Conservation (phyloP, 1,140 invertebrate species). For the Tenebrio molitor region DNA sequence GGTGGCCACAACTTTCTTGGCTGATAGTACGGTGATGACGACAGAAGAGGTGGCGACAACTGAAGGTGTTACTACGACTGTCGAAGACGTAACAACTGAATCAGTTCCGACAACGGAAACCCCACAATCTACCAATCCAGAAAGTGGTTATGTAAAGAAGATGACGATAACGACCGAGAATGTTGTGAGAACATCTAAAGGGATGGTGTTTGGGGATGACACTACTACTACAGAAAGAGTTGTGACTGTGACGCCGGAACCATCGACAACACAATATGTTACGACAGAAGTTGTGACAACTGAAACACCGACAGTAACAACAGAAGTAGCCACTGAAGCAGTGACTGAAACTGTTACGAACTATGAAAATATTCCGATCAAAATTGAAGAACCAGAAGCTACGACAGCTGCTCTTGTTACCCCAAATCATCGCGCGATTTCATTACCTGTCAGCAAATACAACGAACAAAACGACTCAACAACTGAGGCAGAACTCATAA, state of each 20-base stretch:
- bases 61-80: too few relatives aligned
- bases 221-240: constrained; percentile 7
- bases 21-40: too few relatives aligned
- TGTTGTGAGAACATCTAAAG: constrained; percentile 11
- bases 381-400: not conserved
- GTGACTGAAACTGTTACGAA: constrained; percentile 24
- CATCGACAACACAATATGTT: not conserved
- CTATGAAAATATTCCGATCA: not conserved
- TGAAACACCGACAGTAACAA: constrained; percentile 5
- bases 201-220: constrained; percentile 2
- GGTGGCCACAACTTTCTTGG: too few relatives aligned
- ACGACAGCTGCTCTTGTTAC: not conserved
- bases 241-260: constrained; percentile 20
- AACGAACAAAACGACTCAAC: not conserved
- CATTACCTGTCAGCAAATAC: not conserved
- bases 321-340: constrained; percentile 14
- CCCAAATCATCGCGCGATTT: not conserved
- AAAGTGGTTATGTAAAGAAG: not conserved
- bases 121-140: not conserved
- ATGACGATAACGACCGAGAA: constrained; percentile 33
- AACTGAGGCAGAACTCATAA: not conserved
- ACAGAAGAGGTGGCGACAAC: too few relatives aligned
- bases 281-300: constrained; percentile 35
- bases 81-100: too few relatives aligned
- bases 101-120: too few relatives aligned